Conservation (phyloP, 2,113 vertebrate genomes). For the Edolisoma coerulescens region DNA sequence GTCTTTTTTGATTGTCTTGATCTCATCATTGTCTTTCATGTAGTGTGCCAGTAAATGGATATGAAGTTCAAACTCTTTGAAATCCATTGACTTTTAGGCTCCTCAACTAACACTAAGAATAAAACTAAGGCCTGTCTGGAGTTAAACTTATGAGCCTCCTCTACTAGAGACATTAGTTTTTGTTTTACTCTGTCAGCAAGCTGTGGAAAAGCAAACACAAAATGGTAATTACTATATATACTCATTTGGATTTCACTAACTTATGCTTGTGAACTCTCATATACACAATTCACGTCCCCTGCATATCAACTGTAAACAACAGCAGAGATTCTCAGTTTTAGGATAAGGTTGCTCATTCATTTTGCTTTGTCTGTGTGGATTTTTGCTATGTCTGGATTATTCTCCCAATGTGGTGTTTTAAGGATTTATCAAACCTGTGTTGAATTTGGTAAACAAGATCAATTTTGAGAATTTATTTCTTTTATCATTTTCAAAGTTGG, state of each 20-base stretch:
- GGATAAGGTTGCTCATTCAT: neutral
- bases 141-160: neutral
- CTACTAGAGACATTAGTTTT: neutral
- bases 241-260: neutral
- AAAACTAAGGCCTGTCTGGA: neutral
- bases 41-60: neutral
- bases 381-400: neutral
- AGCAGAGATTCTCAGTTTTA: neutral
- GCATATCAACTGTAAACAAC: neutral
- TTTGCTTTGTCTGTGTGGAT: neutral
- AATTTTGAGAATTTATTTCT: neutral
- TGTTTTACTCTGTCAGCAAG: neutral
- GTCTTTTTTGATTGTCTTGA: neutral
- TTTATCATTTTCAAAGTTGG: neutral
- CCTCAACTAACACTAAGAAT: neutral
- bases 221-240: neutral
- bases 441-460: neutral
- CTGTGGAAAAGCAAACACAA: neutral
- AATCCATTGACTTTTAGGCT: neutral
- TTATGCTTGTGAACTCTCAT: neutral
- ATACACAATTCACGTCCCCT: fast-evolving
- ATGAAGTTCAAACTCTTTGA: neutral
- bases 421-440: neutral
- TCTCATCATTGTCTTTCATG: neutral
- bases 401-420: neutral